Evolutionary conservation across 2,888 invertebrate species (phyloP), one percentile per base, ranked within the genome.

Genomic region (Heliconius cydno): DNA sequence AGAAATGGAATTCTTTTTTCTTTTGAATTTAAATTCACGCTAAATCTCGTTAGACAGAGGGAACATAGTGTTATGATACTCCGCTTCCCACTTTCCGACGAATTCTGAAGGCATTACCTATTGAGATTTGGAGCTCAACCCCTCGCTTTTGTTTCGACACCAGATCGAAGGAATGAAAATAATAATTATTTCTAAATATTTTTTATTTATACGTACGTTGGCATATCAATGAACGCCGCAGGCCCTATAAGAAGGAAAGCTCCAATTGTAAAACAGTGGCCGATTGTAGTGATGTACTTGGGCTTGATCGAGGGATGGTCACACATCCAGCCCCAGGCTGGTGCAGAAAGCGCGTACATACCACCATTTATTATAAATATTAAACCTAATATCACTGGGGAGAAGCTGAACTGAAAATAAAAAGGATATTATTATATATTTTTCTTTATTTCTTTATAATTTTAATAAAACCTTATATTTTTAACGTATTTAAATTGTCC

Each of bases 351-450:
- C 0, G 98, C 98, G 90, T 98, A 98, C 15, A 96, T 95, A 0
- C 97, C 97, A 4, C 98, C 98, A 88, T 97, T 98, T 84, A 98
- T 97, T 68, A 98, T 96, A 88, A 98, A 98, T 96, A 98, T 97
- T 76, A 97, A 90, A 0, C 98, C 98, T 83, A 97, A 91, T 19
- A 97, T 89, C 71, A 97, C 95, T 0, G 97, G 97, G 0, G 96
- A 96, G 81, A 98, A 93, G 3, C 96, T 85, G 87, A 97, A 97
- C 95, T 96, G 92, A n/a, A 83, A 81, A 63, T 68, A 72, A 71
- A 78, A 2, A 80, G 34, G 3, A 13, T 13, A 52, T 52, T 2
- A 52, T 52, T 22, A 41, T 12, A 41, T 7, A 22, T 22, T 22
- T 52, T 2, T 52, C 0, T 52, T 22, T 52, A 2, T 19, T 52